These are phyloP conservation scores for Trogon melanurus DNA, from an alignment of 2,113 vertebrate genomes.

Conservation along the genomic window DNA sequence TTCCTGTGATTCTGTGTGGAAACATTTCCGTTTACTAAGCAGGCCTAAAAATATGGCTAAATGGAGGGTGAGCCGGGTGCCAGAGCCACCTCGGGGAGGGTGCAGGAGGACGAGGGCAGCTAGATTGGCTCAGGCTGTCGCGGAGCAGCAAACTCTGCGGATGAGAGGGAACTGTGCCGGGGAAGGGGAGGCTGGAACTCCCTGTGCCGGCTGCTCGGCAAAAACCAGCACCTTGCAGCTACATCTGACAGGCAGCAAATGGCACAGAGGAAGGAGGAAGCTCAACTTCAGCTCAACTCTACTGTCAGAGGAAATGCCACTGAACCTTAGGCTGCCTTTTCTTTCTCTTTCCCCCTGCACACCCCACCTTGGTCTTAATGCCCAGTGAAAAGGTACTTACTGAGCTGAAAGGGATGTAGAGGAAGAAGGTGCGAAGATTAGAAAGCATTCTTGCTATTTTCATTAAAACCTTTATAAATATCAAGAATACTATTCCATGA, in stretches of 20 bases:
- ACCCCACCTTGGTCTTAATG: no score
- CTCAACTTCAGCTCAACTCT: background rate
- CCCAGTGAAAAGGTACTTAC: background rate
- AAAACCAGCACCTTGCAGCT: background rate
- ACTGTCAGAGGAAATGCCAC: accelerated
- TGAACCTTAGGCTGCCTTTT: background rate
- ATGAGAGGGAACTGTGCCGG: background rate
- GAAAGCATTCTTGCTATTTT: background rate
- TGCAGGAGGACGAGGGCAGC: background rate
- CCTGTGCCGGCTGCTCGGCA: background rate
- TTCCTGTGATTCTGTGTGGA: background rate
- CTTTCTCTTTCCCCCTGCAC: background rate
- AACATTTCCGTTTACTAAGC: background rate
- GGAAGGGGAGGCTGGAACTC: background rate
- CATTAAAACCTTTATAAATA: background rate
- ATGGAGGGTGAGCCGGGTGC: background rate
- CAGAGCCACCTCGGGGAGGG: background rate
- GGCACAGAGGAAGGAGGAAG: background rate
- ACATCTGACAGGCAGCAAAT: background rate
- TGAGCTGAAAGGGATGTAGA: background rate
- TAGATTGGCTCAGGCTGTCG: background rate
- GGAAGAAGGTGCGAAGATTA: background rate
- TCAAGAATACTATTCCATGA: background rate
- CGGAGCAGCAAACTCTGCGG: background rate
- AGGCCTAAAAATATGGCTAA: background rate